Conservation (phyloP, 2,113 vertebrate genomes). For the Pyxicephalus adspersus region DNA sequence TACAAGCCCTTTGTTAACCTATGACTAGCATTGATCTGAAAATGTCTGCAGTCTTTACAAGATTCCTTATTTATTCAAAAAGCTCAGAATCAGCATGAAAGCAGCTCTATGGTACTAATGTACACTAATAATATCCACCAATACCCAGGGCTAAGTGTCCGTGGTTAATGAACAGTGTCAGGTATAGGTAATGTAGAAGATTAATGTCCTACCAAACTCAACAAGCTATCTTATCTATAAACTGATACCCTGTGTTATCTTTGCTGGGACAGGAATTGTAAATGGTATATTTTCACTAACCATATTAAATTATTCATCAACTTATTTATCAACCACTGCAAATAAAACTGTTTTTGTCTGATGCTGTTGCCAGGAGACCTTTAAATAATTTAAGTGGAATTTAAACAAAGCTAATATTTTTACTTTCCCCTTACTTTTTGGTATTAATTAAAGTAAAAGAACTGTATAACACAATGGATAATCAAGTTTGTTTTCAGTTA, state of each 20-base stretch:
- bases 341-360: slow-evolving; percentile 21
- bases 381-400: slow-evolving; percentile 26
- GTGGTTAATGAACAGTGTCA: background rate
- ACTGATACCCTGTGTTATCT: slow-evolving; percentile 43
- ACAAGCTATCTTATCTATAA: slow-evolving; percentile 44
- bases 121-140: background rate
- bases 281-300: slow-evolving; percentile 16
- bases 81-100: background rate
- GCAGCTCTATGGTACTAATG: background rate
- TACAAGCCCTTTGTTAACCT: background rate
- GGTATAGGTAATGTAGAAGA: slow-evolving; percentile 28
- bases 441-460: too few species aligned
- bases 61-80: background rate
- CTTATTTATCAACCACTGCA: slow-evolving; percentile 46
- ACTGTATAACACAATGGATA: too few species aligned
- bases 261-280: slow-evolving; percentile 16
- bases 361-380: background rate
- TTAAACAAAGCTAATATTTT: too few species aligned
- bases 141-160: background rate
- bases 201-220: slow-evolving; percentile 44
- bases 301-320: slow-evolving; percentile 52
- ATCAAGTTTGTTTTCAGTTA: too few species aligned
- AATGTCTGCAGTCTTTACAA: background rate
- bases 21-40: background rate
- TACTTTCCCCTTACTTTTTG: too few species aligned